These are phyloP conservation scores for Rallus limicola DNA, from an alignment of 2,113 vertebrate species.

Conservation along the genomic window DNA sequence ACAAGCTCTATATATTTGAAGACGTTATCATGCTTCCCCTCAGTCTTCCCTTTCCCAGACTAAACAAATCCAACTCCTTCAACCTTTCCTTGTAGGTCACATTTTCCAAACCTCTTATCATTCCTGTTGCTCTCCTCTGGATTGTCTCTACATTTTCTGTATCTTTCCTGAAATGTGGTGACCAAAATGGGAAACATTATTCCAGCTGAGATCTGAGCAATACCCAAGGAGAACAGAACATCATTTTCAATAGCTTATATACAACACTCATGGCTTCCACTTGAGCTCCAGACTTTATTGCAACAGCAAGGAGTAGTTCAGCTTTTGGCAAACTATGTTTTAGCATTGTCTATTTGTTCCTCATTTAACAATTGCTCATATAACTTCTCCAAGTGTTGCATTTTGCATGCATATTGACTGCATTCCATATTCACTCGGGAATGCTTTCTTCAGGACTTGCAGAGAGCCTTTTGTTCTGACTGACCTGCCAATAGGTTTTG, in stretches of 20 bases:
- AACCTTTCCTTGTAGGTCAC: slow-evolving; percentile 54
- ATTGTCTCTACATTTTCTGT: slow-evolving; percentile 11
- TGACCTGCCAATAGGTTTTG: neutral
- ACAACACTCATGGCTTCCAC: neutral
- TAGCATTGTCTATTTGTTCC: neutral
- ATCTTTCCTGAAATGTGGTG: slow-evolving; percentile 16
- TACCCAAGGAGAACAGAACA: neutral
- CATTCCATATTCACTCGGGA: neutral
- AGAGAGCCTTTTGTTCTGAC: neutral
- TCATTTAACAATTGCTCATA: neutral
- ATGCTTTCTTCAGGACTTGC: neutral
- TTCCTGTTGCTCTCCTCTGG: slow-evolving; percentile 17
- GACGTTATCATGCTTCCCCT: slow-evolving; percentile 49
- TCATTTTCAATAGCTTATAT: neutral
- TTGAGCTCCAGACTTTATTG: neutral
- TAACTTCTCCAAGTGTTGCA: neutral
- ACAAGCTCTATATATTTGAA: slow-evolving; percentile 46
- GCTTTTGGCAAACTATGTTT: neutral
- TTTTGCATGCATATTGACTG: neutral
- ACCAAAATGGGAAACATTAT: neutral
- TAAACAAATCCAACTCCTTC: slow-evolving; percentile 62
- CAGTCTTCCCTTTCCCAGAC: slow-evolving; percentile 49
- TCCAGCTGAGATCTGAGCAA: neutral
- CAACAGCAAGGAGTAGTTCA: neutral
- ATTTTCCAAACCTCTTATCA: slow-evolving; percentile 49